Evolutionary conservation across 2,888 invertebrate genomes (phyloP).

Genomic region (Alloscopus bannaensis): DNA sequence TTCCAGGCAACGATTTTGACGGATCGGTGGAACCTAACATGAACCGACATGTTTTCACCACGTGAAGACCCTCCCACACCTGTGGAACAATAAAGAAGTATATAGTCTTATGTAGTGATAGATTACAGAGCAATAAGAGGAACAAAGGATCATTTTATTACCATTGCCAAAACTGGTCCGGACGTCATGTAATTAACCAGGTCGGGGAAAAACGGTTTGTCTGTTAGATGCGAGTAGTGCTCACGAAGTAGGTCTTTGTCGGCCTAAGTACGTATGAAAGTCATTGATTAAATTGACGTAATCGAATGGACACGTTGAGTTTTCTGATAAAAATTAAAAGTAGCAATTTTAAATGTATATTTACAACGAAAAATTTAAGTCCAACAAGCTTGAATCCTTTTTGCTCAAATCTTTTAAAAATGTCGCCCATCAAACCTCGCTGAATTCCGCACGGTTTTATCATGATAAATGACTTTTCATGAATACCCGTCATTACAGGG

Average conservation of each 20-base stretch:
- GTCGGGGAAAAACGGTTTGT: slow-evolving; percentile 94
- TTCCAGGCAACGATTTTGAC: slow-evolving; percentile 94
- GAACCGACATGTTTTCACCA: slow-evolving; percentile 94
- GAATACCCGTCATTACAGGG: not conserved
- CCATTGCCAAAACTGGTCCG: slow-evolving; percentile 95
- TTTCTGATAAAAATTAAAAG: not conserved
- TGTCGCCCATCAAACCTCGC: slow-evolving; percentile 95
- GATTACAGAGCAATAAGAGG: not conserved
- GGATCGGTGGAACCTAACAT: slow-evolving; percentile 99
- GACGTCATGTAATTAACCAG: slow-evolving; percentile 96
- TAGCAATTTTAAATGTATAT: not conserved
- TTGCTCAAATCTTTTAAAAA: slow-evolving; percentile 96
- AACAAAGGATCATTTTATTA: slow-evolving; percentile 71
- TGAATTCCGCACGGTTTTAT: slow-evolving; percentile 99
- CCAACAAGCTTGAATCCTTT: slow-evolving; percentile 98
- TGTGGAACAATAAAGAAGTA: slow-evolving; percentile 69
- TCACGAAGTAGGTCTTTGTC: slow-evolving; percentile 88
- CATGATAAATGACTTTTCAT: slow-evolving; percentile 97
- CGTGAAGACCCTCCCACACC: slow-evolving; percentile 97
- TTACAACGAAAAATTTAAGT: slow-evolving; percentile 85
- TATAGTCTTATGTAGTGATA: not conserved
- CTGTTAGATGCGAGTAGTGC: slow-evolving; percentile 94
- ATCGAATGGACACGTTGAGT: too few species aligned
- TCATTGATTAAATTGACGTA: too few species aligned
- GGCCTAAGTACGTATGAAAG: slow-evolving; percentile 80